These are phyloP conservation scores for Tiliacea aurago DNA, from an alignment of 2,888 invertebrate genomes.

Conservation along the genomic window DNA sequence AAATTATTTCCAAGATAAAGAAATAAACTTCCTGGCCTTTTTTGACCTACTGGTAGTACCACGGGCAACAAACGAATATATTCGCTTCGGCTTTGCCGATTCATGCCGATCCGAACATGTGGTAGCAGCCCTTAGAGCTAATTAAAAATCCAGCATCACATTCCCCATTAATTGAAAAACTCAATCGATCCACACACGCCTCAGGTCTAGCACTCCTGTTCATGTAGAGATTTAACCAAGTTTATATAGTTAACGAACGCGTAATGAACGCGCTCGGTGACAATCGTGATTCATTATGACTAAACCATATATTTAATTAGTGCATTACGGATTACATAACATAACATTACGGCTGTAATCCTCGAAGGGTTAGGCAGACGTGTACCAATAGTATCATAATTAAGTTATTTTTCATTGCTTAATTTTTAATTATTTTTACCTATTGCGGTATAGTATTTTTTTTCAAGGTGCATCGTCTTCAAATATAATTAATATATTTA, in stretches of 20 bases:
- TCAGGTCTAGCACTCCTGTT: slow-evolving; percentile 2
- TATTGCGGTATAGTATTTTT: too few species aligned
- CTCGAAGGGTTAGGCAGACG: too few species aligned
- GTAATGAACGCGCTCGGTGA: slow-evolving; percentile 37
- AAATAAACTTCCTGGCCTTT: too few species aligned
- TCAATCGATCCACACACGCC: not conserved
- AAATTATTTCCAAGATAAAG: too few species aligned
- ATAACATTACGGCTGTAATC: too few species aligned
- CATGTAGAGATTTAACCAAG: slow-evolving; percentile 15
- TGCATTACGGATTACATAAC: slow-evolving; percentile 1
- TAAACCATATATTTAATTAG: slow-evolving; percentile 48
- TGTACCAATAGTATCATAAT: too few species aligned
- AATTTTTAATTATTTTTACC: too few species aligned
- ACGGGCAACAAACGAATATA: too few species aligned
- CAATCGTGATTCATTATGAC: slow-evolving; percentile 39
- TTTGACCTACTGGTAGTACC: too few species aligned
- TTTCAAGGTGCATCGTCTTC: too few species aligned
- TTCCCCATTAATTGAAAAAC: not conserved
- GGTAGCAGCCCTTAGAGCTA: not conserved
- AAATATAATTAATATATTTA: too few species aligned
- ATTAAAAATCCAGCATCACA: not conserved
- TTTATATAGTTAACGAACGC: slow-evolving; percentile 43
- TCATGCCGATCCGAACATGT: not conserved
- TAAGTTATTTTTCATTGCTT: too few species aligned
- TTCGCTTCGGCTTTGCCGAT: not conserved